Conservation (phyloP, 2,113 vertebrate species). For the Elgaria multicarinata region DNA sequence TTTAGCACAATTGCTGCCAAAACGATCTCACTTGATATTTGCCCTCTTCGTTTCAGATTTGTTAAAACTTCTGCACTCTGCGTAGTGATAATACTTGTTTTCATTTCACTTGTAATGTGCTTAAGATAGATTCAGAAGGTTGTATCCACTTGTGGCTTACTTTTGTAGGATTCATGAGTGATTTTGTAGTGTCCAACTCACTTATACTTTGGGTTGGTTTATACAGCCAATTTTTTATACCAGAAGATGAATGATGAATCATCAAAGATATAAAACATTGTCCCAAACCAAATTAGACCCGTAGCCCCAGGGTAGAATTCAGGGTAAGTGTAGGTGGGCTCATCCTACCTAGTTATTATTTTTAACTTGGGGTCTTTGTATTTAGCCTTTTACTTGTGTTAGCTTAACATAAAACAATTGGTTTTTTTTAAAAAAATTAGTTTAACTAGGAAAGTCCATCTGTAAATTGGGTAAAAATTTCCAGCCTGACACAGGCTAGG, state of each 20-base stretch:
- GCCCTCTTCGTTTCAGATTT: constrained; percentile 39
- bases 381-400: neutral
- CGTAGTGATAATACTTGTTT: neutral
- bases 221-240: neutral
- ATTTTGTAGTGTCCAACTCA: neutral
- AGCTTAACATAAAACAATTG: too few relatives aligned
- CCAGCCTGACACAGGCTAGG: too few relatives aligned
- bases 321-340: neutral
- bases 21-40: constrained; percentile 71
- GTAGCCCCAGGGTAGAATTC: neutral
- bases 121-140: neutral
- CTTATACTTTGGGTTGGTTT: neutral
- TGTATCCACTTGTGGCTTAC: neutral
- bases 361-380: too few relatives aligned
- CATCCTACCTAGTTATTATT: neutral
- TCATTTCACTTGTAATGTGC: neutral
- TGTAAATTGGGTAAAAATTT: too few relatives aligned
- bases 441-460: too few relatives aligned
- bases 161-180: neutral
- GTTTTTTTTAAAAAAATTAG: too few relatives aligned
- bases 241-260: neutral
- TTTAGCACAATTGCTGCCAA: constrained; percentile 74
- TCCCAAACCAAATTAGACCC: neutral
- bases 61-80: neutral
- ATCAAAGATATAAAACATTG: neutral